These are phyloP conservation scores for Uria aalge DNA, from an alignment of 2,113 vertebrate genomes.

Conservation along the genomic window DNA sequence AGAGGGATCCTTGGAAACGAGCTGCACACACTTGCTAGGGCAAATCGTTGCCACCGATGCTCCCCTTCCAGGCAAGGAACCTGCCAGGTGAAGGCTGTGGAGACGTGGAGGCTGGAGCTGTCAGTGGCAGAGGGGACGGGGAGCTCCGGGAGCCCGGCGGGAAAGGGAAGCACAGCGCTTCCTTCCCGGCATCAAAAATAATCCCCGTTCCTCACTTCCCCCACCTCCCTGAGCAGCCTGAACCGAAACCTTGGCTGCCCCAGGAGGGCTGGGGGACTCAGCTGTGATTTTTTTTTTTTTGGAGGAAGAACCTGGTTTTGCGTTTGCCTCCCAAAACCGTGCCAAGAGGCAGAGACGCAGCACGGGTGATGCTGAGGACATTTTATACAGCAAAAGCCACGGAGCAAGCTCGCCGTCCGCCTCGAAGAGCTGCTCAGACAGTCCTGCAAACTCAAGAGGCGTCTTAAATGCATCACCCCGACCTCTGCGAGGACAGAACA, in stretches of 20 bases:
- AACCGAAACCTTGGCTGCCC: not conserved
- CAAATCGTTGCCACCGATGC: not conserved
- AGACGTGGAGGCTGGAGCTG: not conserved
- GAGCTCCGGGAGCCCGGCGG: not conserved
- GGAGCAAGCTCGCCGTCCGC: not conserved
- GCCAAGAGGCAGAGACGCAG: not conserved
- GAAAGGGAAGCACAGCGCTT: not conserved
- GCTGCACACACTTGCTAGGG: not conserved
- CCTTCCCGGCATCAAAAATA: conserved; percentile 14
- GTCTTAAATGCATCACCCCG: not conserved
- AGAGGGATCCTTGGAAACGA: not conserved
- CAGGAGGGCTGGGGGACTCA: not conserved
- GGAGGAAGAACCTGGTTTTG: not conserved
- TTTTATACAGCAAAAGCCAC: not conserved
- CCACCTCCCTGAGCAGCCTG: not conserved
- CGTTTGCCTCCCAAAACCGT: not conserved
- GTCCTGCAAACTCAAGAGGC: not conserved
- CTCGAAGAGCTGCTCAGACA: not conserved
- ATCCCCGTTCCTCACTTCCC: not conserved
- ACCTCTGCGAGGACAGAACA: not conserved
- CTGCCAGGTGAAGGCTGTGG: not conserved
- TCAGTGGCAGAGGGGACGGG: not conserved
- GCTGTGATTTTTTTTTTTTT: not conserved
- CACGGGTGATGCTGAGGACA: not conserved
- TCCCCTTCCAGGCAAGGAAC: not conserved